These are phyloP conservation scores for Pandemis cinnamomeana DNA, from an alignment of 2,888 invertebrate species.

Conservation along the genomic window DNA sequence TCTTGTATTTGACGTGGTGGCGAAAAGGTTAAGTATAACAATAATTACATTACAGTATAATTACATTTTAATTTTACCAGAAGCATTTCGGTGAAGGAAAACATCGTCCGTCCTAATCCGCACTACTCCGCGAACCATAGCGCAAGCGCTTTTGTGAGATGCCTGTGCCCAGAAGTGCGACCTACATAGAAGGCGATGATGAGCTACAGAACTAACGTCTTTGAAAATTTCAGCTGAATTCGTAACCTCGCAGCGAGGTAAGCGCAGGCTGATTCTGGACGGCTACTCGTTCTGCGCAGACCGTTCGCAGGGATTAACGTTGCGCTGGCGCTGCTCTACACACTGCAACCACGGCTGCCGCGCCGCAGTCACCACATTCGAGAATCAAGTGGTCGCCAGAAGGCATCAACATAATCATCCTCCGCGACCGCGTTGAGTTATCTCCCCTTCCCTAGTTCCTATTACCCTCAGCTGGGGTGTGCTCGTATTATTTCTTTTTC, in stretches of 20 bases:
- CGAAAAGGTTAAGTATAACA: no score
- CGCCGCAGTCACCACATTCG: conserved; percentile 17
- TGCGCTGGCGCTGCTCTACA: conserved; percentile 35
- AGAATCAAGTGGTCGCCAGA: background rate
- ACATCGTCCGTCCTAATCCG: no score
- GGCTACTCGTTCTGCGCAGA: conserved; percentile 27
- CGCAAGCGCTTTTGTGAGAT: no score
- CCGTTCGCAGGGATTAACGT: background rate
- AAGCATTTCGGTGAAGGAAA: no score
- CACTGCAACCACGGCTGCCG: conserved; percentile 31
- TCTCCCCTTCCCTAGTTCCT: no score
- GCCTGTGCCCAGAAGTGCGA: no score
- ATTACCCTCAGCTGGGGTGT: no score
- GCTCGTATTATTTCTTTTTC: no score
- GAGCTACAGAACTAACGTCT: background rate
- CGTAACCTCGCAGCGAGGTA: conserved; percentile 20
- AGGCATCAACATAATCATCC: conserved; percentile 17
- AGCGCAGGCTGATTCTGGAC: conserved; percentile 15
- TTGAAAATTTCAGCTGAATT: background rate
- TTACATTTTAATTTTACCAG: no score
- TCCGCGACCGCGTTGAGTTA: background rate
- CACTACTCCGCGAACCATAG: no score
- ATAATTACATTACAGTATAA: no score
- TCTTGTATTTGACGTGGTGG: no score
- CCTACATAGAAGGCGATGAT: background rate